Percentiles rank a stretch among this genome's conserved stretches.
Evolutionary conservation across 2,113 vertebrate genomes (phyloP).

Genomic region (Bostrychus sinensis): DNA sequence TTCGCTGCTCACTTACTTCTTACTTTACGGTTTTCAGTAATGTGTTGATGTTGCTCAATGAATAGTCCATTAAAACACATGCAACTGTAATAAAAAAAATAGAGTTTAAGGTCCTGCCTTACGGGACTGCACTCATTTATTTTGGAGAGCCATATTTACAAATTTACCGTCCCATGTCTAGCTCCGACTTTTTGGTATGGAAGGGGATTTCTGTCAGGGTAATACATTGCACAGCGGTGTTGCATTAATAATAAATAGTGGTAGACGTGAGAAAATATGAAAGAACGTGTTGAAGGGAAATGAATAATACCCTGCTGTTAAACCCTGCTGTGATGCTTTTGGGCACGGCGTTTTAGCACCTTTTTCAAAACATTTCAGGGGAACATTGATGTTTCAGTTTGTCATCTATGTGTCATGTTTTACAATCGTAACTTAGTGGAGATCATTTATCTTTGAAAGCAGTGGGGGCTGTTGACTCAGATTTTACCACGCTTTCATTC

Average conservation of each 20-base stretch:
- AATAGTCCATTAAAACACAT: not conserved
- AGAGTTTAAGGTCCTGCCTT: not conserved
- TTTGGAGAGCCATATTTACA: not conserved
- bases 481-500: not conserved
- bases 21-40: no score
- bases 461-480: conserved; percentile 10
- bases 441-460: conserved; percentile 5
- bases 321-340: conserved; percentile 31
- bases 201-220: conserved; percentile 10
- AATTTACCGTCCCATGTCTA: not conserved
- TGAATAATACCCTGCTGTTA: conserved; percentile 8
- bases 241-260: conserved; percentile 7
- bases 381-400: conserved; percentile 21
- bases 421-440: conserved; percentile 12
- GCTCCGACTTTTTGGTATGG: not conserved
- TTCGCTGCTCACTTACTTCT: no score
- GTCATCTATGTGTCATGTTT: conserved; percentile 29
- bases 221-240: conserved; percentile 5
- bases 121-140: not conserved
- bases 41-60: no score
- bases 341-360: not conserved
- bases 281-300: not conserved
- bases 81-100: not conserved
- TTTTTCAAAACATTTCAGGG: conserved; percentile 4
- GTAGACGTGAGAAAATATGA: conserved; percentile 8